Evolutionary conservation across 2,888 invertebrate species (phyloP), one percentile per base, ranked within the genome.

Genomic region (Priocnemis perturbator): DNA sequence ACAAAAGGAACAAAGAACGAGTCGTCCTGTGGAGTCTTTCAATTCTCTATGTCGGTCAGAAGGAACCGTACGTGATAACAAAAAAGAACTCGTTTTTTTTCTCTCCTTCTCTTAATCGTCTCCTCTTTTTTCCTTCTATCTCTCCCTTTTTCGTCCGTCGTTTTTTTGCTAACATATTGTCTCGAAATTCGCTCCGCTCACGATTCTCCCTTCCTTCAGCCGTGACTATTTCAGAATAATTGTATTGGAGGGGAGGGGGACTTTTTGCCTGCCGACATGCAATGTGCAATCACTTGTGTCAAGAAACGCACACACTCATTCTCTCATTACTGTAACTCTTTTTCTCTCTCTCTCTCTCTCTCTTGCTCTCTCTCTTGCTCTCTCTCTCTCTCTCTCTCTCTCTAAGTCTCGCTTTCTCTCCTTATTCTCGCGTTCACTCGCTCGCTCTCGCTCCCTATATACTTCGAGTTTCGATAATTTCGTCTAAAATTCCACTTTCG

Each of bases 241-340:
- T 45, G 64, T 60, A 60, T 69, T 77, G 75, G 79, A 81, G 78
- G 77, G 77, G 75, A 79, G 76, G 76, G 79, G 76, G 78, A 78
- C 72, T 73, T 74, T 76, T 78, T 73, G 80, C 84, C 81, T 84
- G 83, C 84, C 85, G 84, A 87, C 86, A 86, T 84, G 84, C 85
- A 88, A 87, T 88, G 84, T 88, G 86, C 86, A 86, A 86, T 83
- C 85, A 84, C 86, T 68, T 58, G 69, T 74, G 11, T n/a, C n/a
- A 59, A 75, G 68, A 73, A 81, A 82, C 76, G 58, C 64, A 55
- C 73, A 72, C 65, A 69, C 63, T 79, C 72, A 70, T 79, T 74
- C 76, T 76, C 71, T 67, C 67, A 64, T 63, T 66, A 70, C 68
- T 56, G 73, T 74, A 73, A 71, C 71, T 69, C 68, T 45, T 62